phyloP scores from a whole-genome alignment of 2,888 invertebrate genomes.

The Tubulanus polymorphus region DNA sequence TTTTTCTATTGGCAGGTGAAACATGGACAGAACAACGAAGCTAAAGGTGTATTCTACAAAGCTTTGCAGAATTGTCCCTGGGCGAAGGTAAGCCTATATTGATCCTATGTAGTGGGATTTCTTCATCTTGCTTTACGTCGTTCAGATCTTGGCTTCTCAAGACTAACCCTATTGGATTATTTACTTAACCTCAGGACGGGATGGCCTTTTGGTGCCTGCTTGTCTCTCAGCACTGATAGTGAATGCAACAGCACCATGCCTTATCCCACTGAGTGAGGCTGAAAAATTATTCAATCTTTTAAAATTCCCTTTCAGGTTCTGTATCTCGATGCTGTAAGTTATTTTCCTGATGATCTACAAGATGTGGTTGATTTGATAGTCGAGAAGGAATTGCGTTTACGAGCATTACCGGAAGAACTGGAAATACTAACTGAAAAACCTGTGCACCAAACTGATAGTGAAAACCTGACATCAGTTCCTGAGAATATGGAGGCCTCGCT shows the following conservation, averaged over 20 bases:
- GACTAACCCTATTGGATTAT: too few relatives aligned
- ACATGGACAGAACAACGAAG: constrained; percentile 28
- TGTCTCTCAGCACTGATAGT: too few relatives aligned
- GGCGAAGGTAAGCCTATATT: constrained; percentile 44
- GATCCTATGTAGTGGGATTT: too few relatives aligned
- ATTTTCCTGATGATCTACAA: constrained; percentile 46
- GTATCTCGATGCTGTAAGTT: constrained; percentile 48
- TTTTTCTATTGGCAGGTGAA: constrained; percentile 27
- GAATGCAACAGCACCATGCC: too few relatives aligned
- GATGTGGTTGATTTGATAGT: constrained; percentile 52
- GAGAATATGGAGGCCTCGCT: too few relatives aligned
- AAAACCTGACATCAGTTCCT: too few relatives aligned
- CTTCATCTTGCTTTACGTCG: too few relatives aligned
- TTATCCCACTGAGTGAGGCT: too few relatives aligned
- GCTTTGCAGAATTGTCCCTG: constrained; percentile 54
- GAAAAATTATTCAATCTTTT: too few relatives aligned
- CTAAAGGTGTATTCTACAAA: constrained; percentile 51
- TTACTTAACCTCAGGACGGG: too few relatives aligned
- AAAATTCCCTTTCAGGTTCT: constrained; percentile 41
- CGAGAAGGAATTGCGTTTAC: constrained; percentile 54
- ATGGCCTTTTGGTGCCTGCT: too few relatives aligned
- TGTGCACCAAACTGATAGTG: constrained; percentile 7
- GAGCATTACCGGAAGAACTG: constrained; percentile 55
- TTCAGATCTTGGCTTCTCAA: too few relatives aligned
- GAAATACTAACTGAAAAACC: constrained; percentile 36